Percentiles rank a stretch among this genome's conserved stretches.
These are phyloP conservation scores for Brachycybe producta DNA, from an alignment of 2,888 invertebrate genomes.

Conservation along the genomic window DNA sequence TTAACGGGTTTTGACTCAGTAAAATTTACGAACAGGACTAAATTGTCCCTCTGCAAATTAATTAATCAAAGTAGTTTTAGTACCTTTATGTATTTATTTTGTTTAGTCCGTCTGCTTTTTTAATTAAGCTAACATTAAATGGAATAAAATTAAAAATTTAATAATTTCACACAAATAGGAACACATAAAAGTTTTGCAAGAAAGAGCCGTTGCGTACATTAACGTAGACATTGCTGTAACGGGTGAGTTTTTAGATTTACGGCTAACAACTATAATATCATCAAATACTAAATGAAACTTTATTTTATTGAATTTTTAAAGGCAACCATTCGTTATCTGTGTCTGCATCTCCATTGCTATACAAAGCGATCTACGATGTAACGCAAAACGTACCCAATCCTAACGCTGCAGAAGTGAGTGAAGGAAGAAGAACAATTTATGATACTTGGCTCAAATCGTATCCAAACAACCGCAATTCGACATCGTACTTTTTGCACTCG, in stretches of 20 bases:
- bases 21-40: too few relatives aligned
- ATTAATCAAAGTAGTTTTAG: not conserved
- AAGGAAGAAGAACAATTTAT: slow-evolving; percentile 28
- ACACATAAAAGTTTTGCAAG: slow-evolving; percentile 24
- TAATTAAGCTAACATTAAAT: not conserved
- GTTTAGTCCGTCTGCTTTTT: not conserved
- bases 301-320: slow-evolving; percentile 13
- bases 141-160: not conserved
- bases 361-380: slow-evolving; percentile 31
- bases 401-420: slow-evolving; percentile 25
- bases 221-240: slow-evolving; percentile 24
- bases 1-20: not conserved
- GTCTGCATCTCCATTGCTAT: slow-evolving; percentile 29
- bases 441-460: slow-evolving; percentile 29
- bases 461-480: slow-evolving; percentile 10
- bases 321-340: slow-evolving; percentile 24
- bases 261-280: not conserved
- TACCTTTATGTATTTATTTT: not conserved
- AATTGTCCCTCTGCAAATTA: not conserved
- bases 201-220: slow-evolving; percentile 24
- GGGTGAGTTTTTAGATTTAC: slow-evolving; percentile 2
- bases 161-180: slow-evolving; percentile 23
- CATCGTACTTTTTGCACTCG: slow-evolving; percentile 4
- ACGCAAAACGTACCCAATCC: slow-evolving; percentile 32
- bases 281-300: not conserved